phyloP scores from a whole-genome alignment of 1,140 invertebrate species.

The Tenebrio molitor region DNA sequence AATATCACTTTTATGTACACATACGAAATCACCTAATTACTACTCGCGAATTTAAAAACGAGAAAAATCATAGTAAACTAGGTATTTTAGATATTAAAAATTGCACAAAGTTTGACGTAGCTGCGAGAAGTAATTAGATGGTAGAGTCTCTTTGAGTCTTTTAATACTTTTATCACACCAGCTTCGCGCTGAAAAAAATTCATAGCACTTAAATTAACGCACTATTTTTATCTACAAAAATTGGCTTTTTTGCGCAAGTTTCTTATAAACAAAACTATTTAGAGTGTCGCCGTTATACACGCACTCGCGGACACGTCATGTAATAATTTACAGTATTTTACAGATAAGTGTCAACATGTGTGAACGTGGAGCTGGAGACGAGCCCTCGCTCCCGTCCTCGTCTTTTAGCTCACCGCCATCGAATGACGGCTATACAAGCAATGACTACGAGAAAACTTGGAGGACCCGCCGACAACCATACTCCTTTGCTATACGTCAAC shows the following conservation, averaged over 20 bases:
- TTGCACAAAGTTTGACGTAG: slow-evolving; percentile 28
- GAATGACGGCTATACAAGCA: slow-evolving; percentile 54
- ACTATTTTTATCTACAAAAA: slow-evolving; percentile 47
- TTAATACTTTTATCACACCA: slow-evolving; percentile 46
- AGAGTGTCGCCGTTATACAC: slow-evolving; percentile 35
- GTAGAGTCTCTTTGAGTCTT: slow-evolving; percentile 33
- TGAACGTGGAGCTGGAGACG: slow-evolving; percentile 49
- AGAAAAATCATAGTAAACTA: slow-evolving; percentile 5
- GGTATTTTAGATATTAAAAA: slow-evolving; percentile 16
- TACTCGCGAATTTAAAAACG: slow-evolving; percentile 3
- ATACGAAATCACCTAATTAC: slow-evolving; percentile 28
- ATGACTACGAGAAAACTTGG: slow-evolving; percentile 56
- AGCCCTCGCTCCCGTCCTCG: slow-evolving; percentile 47
- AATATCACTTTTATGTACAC: slow-evolving; percentile 38
- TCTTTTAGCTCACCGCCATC: slow-evolving; percentile 61
- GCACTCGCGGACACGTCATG: slow-evolving; percentile 37
- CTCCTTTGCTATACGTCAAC: slow-evolving; percentile 77
- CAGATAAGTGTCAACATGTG: slow-evolving; percentile 59
- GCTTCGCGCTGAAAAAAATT: slow-evolving; percentile 42
- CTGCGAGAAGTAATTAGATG: slow-evolving; percentile 35
- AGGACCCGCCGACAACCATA: slow-evolving; percentile 57
- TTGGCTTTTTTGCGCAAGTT: slow-evolving; percentile 37
- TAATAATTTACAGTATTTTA: slow-evolving; percentile 50
- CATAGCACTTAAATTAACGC: slow-evolving; percentile 45
- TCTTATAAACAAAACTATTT: slow-evolving; percentile 38